Conservation (phyloP, 2,113 vertebrate species). For the Solea solea region DNA sequence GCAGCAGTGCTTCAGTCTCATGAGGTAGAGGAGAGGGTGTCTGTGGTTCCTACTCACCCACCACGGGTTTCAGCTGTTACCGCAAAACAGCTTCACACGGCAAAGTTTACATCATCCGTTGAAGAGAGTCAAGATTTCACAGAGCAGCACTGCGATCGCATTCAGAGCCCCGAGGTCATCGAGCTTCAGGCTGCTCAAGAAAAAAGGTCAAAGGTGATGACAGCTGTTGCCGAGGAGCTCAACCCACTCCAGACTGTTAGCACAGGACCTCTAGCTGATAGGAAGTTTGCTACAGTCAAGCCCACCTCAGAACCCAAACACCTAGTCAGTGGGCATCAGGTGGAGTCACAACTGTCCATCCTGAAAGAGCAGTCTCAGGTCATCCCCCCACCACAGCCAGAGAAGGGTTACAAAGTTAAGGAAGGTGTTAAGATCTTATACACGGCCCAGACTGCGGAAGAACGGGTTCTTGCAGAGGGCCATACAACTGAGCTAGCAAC, state of each 20-base stretch:
- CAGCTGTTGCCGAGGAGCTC: conserved; percentile 80
- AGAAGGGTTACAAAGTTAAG: conserved; percentile 77
- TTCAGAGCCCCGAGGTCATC: conserved; percentile 77
- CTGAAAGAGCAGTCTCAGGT: conserved; percentile 77
- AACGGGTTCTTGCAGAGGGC: conserved; percentile 71
- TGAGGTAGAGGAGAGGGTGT: conserved; percentile 78
- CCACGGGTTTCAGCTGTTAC: conserved; percentile 64
- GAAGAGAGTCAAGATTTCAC: conserved; percentile 80
- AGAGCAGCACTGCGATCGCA: conserved; percentile 82
- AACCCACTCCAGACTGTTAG: conserved; percentile 71
- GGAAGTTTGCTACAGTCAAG: conserved; percentile 49
- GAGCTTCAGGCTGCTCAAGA: conserved; percentile 68
- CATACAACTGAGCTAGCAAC: conserved; percentile 69
- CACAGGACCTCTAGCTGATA: conserved; percentile 60
- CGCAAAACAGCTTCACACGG: conserved; percentile 73
- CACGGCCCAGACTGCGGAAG: conserved; percentile 76
- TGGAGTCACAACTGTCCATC: conserved; percentile 76
- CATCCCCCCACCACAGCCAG: conserved; percentile 64
- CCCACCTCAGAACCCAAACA: conserved; percentile 75
- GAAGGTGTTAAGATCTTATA: conserved; percentile 83
- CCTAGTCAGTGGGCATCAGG: conserved; percentile 76
- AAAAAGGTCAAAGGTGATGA: conserved; percentile 67
- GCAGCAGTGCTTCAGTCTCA: conserved; percentile 80
- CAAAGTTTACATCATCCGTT: conserved; percentile 79
- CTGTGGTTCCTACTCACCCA: conserved; percentile 57